Base-by-base conservation (phyloP, 2,797 vertebrate species). In the Lerista edwardsae region DNA sequence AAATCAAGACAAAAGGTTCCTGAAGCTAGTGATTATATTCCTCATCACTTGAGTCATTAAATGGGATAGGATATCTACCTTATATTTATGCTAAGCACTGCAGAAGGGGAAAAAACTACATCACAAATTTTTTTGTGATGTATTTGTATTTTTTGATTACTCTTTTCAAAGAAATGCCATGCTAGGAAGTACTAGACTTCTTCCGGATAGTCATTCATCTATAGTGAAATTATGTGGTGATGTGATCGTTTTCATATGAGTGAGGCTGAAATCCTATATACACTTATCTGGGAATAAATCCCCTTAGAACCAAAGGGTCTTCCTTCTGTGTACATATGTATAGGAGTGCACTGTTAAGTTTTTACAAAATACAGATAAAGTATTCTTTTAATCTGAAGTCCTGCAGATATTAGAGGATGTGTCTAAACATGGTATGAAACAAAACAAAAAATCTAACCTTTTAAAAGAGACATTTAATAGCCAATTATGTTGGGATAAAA, bases 111-210 rank as follows among this genome's bases (percentile, higher is more conserved):
- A 29, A 57, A 15, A 29, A 57, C 59, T 61, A 17, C 47, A 44
- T 44, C 73, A 75, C 12, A 57, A 17, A 77, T n/a, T n/a, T n/a
- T n/a, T n/a, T n/a, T n/a, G n/a, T n/a, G n/a, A n/a, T n/a, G n/a
- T n/a, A n/a, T n/a, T n/a, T n/a, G 39, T 11, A 47, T 47, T 47
- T 47, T 10, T 47, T 47, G 47, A 47, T 47, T 47, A 55, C 0
- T 82, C 78, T 55, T 23, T 88, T 73, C 80, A 77, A 81, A 92
- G 83, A 88, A 89, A 89, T 27, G 71, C 39, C 86, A 75, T 82
- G 83, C 84, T 89, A 2, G 59, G 74, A 84, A 77, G 0, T 65
- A 77, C 76, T 78, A 84, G 64, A 77, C 39, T 4, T 19, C 4
- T 83, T 88, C 65, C 71, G 91, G 65, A 77, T 61, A 91, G 79